Conservation (phyloP, 2,797 vertebrate species). For the Microctenopoma steveboyesi region DNA sequence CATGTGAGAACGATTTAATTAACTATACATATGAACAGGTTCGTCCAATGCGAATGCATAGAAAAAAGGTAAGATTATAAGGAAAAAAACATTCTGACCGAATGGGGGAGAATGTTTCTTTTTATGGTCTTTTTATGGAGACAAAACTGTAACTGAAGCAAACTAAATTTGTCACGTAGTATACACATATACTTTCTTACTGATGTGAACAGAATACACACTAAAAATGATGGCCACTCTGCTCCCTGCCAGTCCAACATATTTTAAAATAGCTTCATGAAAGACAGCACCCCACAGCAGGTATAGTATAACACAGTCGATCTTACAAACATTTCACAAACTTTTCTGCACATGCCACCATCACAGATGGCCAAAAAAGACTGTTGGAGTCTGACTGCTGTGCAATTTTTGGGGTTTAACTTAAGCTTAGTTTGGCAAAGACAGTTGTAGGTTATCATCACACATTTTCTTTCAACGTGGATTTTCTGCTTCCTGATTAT, state of each 20-base stretch:
- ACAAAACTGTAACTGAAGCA: background rate
- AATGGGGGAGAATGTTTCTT: background rate
- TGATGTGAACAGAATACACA: background rate
- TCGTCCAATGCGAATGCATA: conserved; percentile 21
- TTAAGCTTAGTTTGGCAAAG: background rate
- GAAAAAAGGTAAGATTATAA: background rate
- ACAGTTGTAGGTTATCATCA: background rate
- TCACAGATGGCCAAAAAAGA: background rate
- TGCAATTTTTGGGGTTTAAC: background rate
- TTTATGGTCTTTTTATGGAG: background rate
- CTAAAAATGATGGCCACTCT: background rate
- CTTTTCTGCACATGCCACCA: background rate
- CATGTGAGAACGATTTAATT: conserved; percentile 50
- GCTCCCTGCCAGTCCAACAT: background rate
- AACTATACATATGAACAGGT: conserved; percentile 30
- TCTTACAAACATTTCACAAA: conserved; percentile 4
- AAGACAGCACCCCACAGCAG: background rate
- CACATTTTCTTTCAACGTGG: too few species aligned
- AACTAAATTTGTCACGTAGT: background rate
- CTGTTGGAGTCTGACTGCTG: background rate
- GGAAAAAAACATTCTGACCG: background rate
- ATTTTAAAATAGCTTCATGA: background rate
- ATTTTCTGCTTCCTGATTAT: too few species aligned
- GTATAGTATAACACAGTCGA: background rate
- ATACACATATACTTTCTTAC: background rate